These are phyloP conservation scores for Cavia porcellus DNA, from an alignment of 2,113 vertebrate species.

Conservation along the genomic window DNA sequence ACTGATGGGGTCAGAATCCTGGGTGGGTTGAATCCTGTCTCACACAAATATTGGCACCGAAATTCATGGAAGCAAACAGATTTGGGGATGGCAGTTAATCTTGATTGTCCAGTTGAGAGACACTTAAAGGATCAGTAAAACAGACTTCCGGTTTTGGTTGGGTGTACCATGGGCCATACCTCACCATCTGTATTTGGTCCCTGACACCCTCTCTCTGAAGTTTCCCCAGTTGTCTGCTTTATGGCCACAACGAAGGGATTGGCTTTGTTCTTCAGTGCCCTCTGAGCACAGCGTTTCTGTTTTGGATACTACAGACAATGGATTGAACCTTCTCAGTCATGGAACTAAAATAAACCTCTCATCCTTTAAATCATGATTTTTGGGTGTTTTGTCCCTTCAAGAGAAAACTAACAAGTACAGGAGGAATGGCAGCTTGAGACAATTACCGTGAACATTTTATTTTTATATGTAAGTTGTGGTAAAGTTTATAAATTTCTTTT, in stretches of 20 bases:
- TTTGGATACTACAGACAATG: not conserved
- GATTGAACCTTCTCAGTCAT: not conserved
- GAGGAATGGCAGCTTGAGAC: not conserved
- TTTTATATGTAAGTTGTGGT: not conserved
- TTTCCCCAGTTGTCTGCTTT: not conserved
- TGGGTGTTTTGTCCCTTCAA: not conserved
- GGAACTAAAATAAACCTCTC: not conserved
- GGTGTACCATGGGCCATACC: not conserved
- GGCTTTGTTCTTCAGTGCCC: not conserved
- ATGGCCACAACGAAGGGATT: not conserved
- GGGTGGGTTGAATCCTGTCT: not conserved
- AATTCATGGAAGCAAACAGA: not conserved
- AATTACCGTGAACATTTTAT: not conserved
- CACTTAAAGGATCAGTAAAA: no score
- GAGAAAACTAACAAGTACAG: not conserved
- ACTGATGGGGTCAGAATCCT: not conserved
- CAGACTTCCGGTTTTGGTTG: not conserved
- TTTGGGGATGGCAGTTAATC: not conserved
- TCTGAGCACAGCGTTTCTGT: not conserved
- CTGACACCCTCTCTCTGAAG: not conserved
- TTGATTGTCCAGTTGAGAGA: not conserved
- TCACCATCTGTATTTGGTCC: not conserved
- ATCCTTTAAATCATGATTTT: not conserved
- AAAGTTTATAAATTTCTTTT: not conserved
- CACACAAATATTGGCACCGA: not conserved